phyloP scores from a whole-genome alignment of 2,888 invertebrate species.

The Schrankia costaestrigalis region DNA sequence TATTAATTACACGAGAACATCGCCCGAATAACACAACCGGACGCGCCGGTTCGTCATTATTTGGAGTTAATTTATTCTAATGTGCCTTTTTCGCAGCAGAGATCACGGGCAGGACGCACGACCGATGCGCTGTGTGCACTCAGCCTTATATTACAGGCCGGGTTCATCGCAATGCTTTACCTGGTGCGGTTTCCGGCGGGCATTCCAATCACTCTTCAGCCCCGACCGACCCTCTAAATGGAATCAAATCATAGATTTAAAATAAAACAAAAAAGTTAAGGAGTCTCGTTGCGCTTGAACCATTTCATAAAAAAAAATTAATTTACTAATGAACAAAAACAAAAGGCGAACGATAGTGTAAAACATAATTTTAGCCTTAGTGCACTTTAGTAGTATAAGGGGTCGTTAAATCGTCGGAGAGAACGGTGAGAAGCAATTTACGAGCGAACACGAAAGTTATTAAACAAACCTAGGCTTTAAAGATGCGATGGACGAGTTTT shows the following conservation, averaged over 20 bases:
- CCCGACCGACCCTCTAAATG: conserved; percentile 27
- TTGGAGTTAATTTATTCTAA: conserved; percentile 54
- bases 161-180: conserved; percentile 54
- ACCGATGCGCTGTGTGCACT: conserved; percentile 26
- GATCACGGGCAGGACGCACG: conserved; percentile 30
- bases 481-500: conserved; percentile 41
- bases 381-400: conserved; percentile 45
- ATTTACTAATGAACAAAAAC: conserved; percentile 40
- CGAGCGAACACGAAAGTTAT: conserved; percentile 55
- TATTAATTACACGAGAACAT: conserved; percentile 44
- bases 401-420: conserved; percentile 52
- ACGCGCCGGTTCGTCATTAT: conserved; percentile 46
- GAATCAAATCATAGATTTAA: conserved; percentile 19
- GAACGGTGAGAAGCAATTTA: conserved; percentile 58
- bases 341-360: conserved; percentile 29
- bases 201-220: conserved; percentile 50
- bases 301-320: too few species aligned
- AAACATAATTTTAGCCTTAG: conserved; percentile 43
- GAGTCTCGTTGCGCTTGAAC: too few species aligned
- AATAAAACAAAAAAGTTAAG: too few species aligned
- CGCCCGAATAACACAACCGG: conserved; percentile 46
- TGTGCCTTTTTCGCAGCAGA: conserved; percentile 47
- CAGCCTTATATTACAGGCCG: conserved; percentile 29
- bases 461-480: conserved; percentile 50
- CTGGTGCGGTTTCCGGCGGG: conserved; percentile 68